Conservation (phyloP, 2,888 invertebrate genomes). For the Lycocerus yunnanus region DNA sequence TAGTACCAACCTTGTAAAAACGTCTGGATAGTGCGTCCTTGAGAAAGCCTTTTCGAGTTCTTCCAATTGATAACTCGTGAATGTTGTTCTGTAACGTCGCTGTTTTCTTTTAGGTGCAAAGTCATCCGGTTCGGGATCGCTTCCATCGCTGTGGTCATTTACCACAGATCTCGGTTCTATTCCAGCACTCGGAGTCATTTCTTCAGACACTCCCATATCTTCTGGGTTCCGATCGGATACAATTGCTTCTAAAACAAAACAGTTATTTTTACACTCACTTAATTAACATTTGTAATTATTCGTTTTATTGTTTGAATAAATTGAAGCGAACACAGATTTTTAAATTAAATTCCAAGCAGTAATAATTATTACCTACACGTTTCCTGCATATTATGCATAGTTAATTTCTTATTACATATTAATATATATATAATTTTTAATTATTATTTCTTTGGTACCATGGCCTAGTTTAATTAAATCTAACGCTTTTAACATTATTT, state of each 20-base stretch:
- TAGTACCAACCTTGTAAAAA: constrained; percentile 87
- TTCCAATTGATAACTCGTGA: constrained; percentile 92
- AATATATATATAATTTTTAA: background rate
- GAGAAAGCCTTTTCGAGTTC: constrained; percentile 97
- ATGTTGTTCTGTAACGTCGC: constrained; percentile 89
- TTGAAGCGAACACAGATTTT: background rate
- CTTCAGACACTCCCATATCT: constrained; percentile 54
- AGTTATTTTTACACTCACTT: background rate
- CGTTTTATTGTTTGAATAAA: background rate
- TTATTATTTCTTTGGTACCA: background rate
- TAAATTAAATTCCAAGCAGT: background rate
- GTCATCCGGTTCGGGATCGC: constrained; percentile 69
- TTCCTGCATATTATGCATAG: background rate
- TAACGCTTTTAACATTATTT: background rate
- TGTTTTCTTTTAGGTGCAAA: constrained; percentile 89
- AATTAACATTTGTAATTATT: background rate
- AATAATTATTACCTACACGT: background rate
- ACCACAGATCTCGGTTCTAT: constrained; percentile 39
- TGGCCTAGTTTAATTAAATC: background rate
- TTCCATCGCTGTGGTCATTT: constrained; percentile 59
- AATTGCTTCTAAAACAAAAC: constrained; percentile 49
- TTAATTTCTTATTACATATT: background rate
- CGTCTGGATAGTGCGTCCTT: constrained; percentile 97
- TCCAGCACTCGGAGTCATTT: constrained; percentile 47
- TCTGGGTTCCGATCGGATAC: constrained; percentile 49